Evolutionary conservation across 2,797 vertebrate genomes (phyloP), one percentile per base, ranked within the genome.

Genomic region (Notoglanidium macrostoma): DNA sequence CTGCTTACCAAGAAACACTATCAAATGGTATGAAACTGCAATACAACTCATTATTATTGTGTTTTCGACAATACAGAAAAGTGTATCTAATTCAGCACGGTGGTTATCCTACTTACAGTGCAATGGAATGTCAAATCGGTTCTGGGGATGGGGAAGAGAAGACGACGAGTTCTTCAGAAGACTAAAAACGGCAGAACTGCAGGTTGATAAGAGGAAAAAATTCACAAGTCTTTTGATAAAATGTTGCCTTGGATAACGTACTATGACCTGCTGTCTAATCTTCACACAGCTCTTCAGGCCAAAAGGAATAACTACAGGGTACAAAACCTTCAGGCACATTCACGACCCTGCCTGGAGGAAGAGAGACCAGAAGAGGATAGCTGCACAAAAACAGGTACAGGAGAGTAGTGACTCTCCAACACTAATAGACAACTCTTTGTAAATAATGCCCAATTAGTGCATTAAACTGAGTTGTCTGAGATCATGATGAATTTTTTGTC

Each of bases 111-210:
- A 5, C 6, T 78, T 87, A 7, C 92, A 99, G 98, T 99, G 98
- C 93, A 99, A 99, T 0, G 98, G 98, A 77, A 99, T 99, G 98
- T 99, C 98, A 2, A 99, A 99, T 93, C 96, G 98, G 85, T 99
- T 99, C 95, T 99, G 98, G 98, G 98, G 98, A 78, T 99, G 98
- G 98, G 98, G 98, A 78, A 93, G 98, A 32, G 98, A 99, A 91
- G 98, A 99, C 0, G 98, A 99, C 0, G 98, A 99, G 93, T 99
- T 99, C 93, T 99, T 99, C 92, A 94, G 98, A 46, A 94, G 98
- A 63, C 96, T 99, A 81, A 97, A 94, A 92, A 96, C 97, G 92
- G 98, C 97, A 0, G 96, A 97, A 68, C 93, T 99, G 32, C 96
- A 99, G 97, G 98, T 99, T 90, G 92, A 77, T 17, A 15, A 63